These are phyloP conservation scores for Oophaga pumilio DNA, from an alignment of 2,113 vertebrate species.

Conservation along the genomic window DNA sequence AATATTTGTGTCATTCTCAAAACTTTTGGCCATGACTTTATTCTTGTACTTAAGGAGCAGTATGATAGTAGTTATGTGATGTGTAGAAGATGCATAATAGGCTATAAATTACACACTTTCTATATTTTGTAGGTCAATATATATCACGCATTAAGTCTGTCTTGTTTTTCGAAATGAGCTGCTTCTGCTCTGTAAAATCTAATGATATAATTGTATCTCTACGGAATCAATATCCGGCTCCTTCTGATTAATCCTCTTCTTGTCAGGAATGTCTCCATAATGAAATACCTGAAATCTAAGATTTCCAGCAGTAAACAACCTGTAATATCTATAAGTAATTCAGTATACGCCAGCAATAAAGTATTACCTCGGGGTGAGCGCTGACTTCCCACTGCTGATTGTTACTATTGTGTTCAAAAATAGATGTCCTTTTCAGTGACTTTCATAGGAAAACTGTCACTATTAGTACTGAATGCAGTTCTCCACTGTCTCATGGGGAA, in stretches of 20 bases:
- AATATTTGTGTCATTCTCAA: no score
- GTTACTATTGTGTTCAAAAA: constrained; percentile 40
- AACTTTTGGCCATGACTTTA: no score
- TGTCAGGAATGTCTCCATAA: neutral
- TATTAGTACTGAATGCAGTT: constrained; percentile 29
- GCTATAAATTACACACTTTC: neutral
- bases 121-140: neutral
- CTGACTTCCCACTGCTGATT: constrained; percentile 32
- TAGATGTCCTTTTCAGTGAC: constrained; percentile 52
- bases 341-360: constrained; percentile 12
- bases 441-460: constrained; percentile 53
- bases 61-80: no score
- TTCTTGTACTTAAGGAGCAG: no score
- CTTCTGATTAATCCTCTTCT: neutral
- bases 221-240: neutral
- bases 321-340: constrained; percentile 6
- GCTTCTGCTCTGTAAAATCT: neutral
- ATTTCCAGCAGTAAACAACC: neutral
- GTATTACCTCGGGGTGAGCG: neutral
- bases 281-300: neutral
- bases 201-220: neutral
- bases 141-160: neutral
- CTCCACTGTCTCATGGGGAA: constrained; percentile 22
- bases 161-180: neutral
- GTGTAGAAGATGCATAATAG: no score